Evolutionary conservation across 2,888 invertebrate species (phyloP), one percentile per base, ranked within the genome.

Genomic region (Mesorhabditis sp.): DNA sequence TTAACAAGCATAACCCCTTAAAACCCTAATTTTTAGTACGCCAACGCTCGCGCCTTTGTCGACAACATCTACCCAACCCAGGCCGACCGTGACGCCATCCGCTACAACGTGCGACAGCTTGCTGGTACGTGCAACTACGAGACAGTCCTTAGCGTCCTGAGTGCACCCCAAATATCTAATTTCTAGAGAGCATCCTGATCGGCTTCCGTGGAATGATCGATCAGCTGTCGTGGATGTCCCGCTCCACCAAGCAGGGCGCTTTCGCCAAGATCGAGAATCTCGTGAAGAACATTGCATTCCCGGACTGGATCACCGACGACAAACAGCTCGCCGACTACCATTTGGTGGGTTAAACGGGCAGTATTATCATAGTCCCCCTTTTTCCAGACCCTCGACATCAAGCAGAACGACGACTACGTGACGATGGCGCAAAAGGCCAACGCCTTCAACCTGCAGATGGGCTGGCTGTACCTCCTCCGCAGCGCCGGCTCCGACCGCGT

Each of bases 191-290:
- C 13, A 62, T 62, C 3, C 63, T 62, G 2, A 28, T 62, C 69
- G 78, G 80, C 6, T 79, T 82, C 75, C 77, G 81, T 43, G 77
- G 77, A 42, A 82, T 82, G 82, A 75, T 83, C 62, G 80, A 82
- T 66, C 79, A 81, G 65, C 73, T 83, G 63, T 67, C 72, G 41
- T 83, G 83, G 83, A 83, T 83, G 83, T 70, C 73, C 5, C 28
- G 63, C 2, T 71, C 75, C 43, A 77, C 82, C 2, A 83, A 83
- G 70, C 70, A 70, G 45, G 78, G 78, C 45, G 83, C 83, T 5
- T 82, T 80, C 71, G 67, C 68, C 67, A 83, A 83, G 71, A 81
- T 83, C 64, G 77, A 78, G 67, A 78, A 82, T 64, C 76, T 83
- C 6, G 77, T 78, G 44, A 77, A 79, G 66, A 83, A 83, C 73